Evolutionary conservation across 2,888 invertebrate species (phyloP).

Genomic region (Pristionchus entomophagus): DNA sequence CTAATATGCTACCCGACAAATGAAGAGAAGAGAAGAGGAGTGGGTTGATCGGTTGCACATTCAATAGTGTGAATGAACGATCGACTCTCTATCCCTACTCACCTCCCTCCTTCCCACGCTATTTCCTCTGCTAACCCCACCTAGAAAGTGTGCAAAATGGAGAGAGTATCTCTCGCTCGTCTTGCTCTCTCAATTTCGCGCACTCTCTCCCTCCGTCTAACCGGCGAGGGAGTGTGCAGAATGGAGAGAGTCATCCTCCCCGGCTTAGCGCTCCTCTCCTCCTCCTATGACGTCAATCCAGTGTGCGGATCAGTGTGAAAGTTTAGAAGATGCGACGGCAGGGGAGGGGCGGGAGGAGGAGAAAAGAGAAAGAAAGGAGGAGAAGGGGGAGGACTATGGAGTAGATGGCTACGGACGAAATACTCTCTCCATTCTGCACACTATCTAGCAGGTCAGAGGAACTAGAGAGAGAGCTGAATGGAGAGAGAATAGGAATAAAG

Average conservation of each 20-base stretch:
- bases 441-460: not conserved
- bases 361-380: not conserved
- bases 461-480: not conserved
- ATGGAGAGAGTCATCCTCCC: not conserved
- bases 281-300: constrained; percentile 11
- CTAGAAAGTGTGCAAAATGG: not conserved
- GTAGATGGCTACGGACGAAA: no score
- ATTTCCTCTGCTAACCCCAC: not conserved
- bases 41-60: not conserved
- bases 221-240: not conserved
- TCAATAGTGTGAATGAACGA: not conserved
- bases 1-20: no score
- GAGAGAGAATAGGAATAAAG: not conserved
- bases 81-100: not conserved
- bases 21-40: not conserved
- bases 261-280: constrained; percentile 2
- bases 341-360: not conserved
- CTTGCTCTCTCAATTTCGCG: not conserved
- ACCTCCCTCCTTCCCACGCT: not conserved
- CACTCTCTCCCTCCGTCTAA: not conserved
- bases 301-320: constrained; percentile 3
- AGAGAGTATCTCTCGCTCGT: not conserved
- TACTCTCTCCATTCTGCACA: not conserved
- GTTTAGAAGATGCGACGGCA: constrained; percentile 19
- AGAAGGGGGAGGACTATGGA: not conserved